Conservation (phyloP, 2,113 vertebrate genomes). For the Acrocephalus arundinaceus region DNA sequence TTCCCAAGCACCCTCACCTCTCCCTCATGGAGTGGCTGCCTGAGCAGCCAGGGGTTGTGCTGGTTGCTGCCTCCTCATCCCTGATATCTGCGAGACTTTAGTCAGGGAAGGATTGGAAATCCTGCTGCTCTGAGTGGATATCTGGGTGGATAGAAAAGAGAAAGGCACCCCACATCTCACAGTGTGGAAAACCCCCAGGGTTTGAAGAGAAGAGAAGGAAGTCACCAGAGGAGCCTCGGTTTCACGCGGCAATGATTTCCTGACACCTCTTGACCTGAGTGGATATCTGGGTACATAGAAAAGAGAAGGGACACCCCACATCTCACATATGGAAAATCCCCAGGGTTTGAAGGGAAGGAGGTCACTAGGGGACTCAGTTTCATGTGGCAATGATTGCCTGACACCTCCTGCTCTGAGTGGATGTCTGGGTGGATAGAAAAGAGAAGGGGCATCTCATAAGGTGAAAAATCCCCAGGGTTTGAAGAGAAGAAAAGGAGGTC, state of each 20-base stretch:
- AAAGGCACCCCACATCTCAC: not conserved
- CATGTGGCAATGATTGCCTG: no score
- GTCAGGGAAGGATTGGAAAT: not conserved
- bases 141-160: no score
- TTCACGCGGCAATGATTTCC: no score
- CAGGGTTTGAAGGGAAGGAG: no score
- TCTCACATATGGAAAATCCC: no score
- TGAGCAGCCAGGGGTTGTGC: not conserved
- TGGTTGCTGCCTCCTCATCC: not conserved
- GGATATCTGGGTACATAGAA: no score
- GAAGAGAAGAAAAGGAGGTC: not conserved
- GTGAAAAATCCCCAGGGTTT: not conserved
- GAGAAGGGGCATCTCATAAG: no score
- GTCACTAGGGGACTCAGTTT: no score
- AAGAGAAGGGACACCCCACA: no score
- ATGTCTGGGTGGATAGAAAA: no score
- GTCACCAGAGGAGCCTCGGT: accelerated
- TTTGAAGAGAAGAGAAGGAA: not conserved
- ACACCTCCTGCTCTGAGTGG: no score
- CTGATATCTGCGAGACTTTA: not conserved
- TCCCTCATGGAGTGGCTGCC: not conserved
- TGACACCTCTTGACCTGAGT: no score
- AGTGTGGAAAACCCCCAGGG: not conserved
- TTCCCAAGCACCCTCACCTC: not conserved
- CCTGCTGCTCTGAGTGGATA: not conserved